Base-by-base conservation (phyloP, 2,888 invertebrate species). In the Scaptomyza tumidula region DNA sequence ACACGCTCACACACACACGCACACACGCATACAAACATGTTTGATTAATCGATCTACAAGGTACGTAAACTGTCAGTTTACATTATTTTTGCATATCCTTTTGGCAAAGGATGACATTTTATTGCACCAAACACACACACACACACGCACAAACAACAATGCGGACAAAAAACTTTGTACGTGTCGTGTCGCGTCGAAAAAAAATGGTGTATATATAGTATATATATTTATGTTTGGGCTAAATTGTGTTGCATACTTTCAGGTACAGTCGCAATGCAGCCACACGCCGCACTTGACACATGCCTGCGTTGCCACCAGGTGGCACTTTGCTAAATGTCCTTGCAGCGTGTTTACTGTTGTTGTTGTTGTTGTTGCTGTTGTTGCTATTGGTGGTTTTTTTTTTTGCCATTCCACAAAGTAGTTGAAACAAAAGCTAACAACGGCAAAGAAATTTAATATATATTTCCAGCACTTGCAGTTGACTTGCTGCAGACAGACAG, bases 391-490 rank as follows among this genome's bases (percentile, higher is more conserved):
- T n/a, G n/a, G n/a, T n/a, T n/a, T 5, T 35, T 9, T 9, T 11
- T 62, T 45, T 61, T 53, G 46, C 60, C 54, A 45, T 41, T 41
- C 39, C 49, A 35, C 52, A n/a, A 66, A 77, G 44, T 53, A 61
- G 55, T 73, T 66, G 57, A 64, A 48, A 75, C 57, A 68, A 75
- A 75, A 55, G 59, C 31, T 50, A 48, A 57, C 39, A 48, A 57
- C 39, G 57, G 41, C 76, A 81, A 86, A 79, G 86, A 87, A 83
- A 86, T 83, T 80, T 74, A 86, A 88, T 83, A 80, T 83, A 80
- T 83, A 83, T 83, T 86, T 87, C 61, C 55, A 37, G 11, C 29
- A 48, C 29, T 27, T 27, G 11, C n/a, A 16, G 39, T 33, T 10
- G 24, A 41, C 13, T 39, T 39, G 39, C 14, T 37, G 35, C 10